Conservation (phyloP, 2,113 vertebrate species). For the Pycnonotus jocosus region DNA sequence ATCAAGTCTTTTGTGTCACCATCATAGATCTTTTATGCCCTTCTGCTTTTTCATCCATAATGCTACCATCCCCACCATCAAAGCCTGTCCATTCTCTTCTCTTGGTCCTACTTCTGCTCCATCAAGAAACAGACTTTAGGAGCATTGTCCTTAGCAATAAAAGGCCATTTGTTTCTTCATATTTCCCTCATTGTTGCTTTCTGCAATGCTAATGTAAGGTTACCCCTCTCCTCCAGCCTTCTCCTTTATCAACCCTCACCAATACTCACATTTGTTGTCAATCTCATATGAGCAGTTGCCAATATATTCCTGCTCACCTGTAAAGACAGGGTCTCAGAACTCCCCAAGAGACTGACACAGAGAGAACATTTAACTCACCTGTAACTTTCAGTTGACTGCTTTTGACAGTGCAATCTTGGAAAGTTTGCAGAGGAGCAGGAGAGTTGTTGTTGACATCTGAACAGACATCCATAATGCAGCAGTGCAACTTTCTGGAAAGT, state of each 20-base stretch:
- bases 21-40: background rate
- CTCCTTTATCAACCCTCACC: background rate
- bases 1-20: background rate
- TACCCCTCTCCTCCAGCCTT: background rate
- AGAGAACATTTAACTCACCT: background rate
- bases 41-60: background rate
- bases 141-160: background rate
- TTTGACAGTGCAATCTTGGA: background rate
- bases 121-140: background rate
- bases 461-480: background rate
- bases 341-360: background rate
- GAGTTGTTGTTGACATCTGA: background rate
- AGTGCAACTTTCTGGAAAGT: background rate
- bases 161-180: background rate
- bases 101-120: background rate
- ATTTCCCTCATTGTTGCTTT: background rate
- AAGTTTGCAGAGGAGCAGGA: background rate
- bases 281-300: background rate
- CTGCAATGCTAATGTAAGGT: background rate
- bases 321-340: background rate
- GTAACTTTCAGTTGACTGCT: background rate
- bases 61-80: background rate
- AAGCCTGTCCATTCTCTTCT: background rate
- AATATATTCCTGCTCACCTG: background rate
- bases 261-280: background rate